A percentile compares a stretch with the other conserved stretches of the same genome.
Conservation (phyloP, 2,113 vertebrate genomes). For the Anolis carolinensis region DNA sequence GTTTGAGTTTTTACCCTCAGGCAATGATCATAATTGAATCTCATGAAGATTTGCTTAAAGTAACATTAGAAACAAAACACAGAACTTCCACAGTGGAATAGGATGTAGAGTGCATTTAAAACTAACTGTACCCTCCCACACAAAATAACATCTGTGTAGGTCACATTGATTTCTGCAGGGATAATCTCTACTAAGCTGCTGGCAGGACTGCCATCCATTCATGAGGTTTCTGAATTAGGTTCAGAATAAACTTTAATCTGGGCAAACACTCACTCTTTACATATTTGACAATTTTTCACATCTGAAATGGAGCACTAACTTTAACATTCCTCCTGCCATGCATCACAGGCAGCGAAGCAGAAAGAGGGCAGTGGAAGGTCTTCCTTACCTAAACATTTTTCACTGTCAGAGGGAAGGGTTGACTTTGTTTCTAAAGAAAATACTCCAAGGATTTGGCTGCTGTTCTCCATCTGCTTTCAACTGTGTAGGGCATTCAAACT, state of each 20-base stretch:
- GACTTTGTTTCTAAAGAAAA: background rate
- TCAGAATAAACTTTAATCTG: constrained; percentile 38
- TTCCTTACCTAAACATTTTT: background rate
- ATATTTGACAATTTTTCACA: constrained; percentile 32
- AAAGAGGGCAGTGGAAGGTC: background rate
- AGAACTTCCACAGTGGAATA: too few relatives aligned
- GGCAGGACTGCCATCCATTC: background rate
- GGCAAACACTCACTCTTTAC: background rate
- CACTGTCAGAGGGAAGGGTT: background rate
- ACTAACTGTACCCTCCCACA: background rate
- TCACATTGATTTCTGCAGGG: background rate
- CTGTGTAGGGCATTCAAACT: background rate
- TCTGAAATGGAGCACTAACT: constrained; percentile 28
- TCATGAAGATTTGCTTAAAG: background rate
- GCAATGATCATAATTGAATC: background rate
- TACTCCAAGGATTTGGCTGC: too few relatives aligned
- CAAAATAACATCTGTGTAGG: background rate
- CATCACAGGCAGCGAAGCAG: background rate
- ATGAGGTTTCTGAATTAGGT: background rate
- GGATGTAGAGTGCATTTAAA: background rate
- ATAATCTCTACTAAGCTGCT: background rate
- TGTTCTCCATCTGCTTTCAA: background rate
- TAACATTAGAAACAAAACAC: background rate
- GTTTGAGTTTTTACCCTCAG: background rate
- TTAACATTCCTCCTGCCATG: background rate